Base-by-base conservation (phyloP, 1,140 invertebrate species). In the Galendromus occidentalis region DNA sequence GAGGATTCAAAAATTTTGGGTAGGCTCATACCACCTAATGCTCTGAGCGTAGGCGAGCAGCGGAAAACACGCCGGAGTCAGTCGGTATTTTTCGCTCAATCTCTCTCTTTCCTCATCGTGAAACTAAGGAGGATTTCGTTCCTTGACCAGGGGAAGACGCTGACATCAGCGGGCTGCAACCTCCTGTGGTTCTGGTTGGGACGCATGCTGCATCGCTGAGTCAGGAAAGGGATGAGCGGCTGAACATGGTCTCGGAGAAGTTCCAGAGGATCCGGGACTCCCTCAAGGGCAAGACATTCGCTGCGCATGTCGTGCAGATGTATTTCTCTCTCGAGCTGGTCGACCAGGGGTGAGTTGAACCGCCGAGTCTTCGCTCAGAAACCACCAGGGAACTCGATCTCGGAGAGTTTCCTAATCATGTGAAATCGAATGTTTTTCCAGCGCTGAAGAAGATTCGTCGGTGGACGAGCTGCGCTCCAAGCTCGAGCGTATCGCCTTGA, bases 171-270 rank as follows among this genome's bases (percentile, higher is more conserved):
- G 67, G 69, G 9, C 67, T 75, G 7, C 75, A 74, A 30, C 76
- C 76, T 5, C 73, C 76, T 14, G 73, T 78, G 44, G 71, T 78
- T 63, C 71, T 78, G 28, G 75, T 78, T 9, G 76, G 76, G 2
- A 75, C 75, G 0, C 76, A 77, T 66, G 70, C 72, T 63, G 71
- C 74, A 44, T 70, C 70, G 67, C 69, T 76, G n/a, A 59, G 71
- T 65, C 44, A 67, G 9, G 72, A 76, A 22, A 25, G 64, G 20
- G 33, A 30, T n/a, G 12, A 67, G 66, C 41, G 22, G 42, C 66
- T 28, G 20, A 39, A 44, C 39, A 67, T 63, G 66, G 72, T 74
- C 20, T 71, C 73, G 42, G 71, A 73, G 29, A 76, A 76, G 64
- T 75, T 76, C 68, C 55, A 70, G 45, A 66, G 68, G 42, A 67